These are phyloP conservation scores for Podabrus alpinus DNA, from an alignment of 2,888 invertebrate genomes.

Conservation along the genomic window DNA sequence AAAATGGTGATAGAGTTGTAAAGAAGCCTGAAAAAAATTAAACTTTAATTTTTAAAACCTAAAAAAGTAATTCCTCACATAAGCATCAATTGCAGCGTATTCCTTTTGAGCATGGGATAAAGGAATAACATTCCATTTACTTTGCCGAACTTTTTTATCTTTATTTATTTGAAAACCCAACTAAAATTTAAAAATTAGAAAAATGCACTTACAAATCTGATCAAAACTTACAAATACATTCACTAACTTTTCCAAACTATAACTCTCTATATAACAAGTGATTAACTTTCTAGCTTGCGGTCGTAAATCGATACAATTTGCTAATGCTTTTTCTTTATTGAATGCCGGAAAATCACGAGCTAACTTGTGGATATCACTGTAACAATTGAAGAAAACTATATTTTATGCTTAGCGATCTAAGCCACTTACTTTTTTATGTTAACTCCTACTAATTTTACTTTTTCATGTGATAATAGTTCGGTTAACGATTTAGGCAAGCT, in stretches of 20 bases:
- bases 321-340: constrained; percentile 58
- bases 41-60: background rate
- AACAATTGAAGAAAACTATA: constrained; percentile 34
- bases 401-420: background rate
- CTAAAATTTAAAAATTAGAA: constrained; percentile 46
- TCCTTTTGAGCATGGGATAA: constrained; percentile 59
- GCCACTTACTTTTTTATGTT: constrained; percentile 64
- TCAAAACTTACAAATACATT: constrained; percentile 57
- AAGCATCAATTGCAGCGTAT: constrained; percentile 70
- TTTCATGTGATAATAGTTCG: constrained; percentile 61
- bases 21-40: constrained; percentile 33
- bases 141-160: constrained; percentile 61
- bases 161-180: constrained; percentile 60
- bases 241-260: constrained; percentile 65
- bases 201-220: background rate
- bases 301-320: constrained; percentile 65
- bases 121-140: constrained; percentile 65
- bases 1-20: constrained; percentile 36
- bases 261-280: constrained; percentile 58
- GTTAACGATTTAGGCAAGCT: constrained; percentile 62
- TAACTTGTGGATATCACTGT: constrained; percentile 66
- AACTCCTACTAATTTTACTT: constrained; percentile 64
- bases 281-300: constrained; percentile 61
- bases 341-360: constrained; percentile 64
- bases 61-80: constrained; percentile 56